A percentile compares a stretch with the other conserved stretches of the same genome.
Conservation (phyloP, 2,113 vertebrate genomes). For the Crotalus viridis region DNA sequence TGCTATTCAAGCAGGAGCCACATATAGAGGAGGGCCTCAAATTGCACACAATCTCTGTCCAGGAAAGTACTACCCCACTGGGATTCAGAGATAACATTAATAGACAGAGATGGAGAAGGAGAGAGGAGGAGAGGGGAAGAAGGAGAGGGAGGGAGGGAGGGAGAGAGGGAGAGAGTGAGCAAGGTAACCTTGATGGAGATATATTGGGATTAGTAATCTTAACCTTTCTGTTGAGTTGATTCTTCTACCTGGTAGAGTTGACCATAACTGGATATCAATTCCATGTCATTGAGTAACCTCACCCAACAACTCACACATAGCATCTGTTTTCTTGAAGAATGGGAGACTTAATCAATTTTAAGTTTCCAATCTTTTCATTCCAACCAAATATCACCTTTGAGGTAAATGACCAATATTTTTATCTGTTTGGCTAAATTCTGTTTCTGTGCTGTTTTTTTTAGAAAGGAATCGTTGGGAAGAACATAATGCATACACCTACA, state of each 20-base stretch:
- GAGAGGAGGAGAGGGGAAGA: too few relatives aligned
- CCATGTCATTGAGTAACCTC: too few relatives aligned
- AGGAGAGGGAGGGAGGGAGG: background rate
- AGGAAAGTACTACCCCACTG: background rate
- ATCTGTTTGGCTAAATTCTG: background rate
- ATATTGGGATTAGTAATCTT: too few relatives aligned
- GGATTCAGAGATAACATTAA: background rate
- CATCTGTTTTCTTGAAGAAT: too few relatives aligned
- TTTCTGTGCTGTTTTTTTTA: constrained; percentile 33
- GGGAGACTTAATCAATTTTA: too few relatives aligned
- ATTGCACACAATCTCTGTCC: background rate
- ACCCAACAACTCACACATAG: too few relatives aligned
- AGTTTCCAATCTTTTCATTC: too few relatives aligned
- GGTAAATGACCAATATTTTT: background rate
- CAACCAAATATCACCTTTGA: background rate
- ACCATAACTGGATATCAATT: too few relatives aligned
- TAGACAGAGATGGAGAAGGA: background rate
- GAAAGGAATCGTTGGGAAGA: constrained; percentile 73
- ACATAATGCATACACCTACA: constrained; percentile 59
- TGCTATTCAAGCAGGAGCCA: background rate
- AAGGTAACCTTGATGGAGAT: too few relatives aligned
- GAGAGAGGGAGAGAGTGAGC: too few relatives aligned
- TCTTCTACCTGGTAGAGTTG: too few relatives aligned
- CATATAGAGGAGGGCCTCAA: background rate
- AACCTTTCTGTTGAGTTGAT: too few relatives aligned